Conservation (phyloP, 2,113 vertebrate genomes). For the Tinamus guttatus region DNA sequence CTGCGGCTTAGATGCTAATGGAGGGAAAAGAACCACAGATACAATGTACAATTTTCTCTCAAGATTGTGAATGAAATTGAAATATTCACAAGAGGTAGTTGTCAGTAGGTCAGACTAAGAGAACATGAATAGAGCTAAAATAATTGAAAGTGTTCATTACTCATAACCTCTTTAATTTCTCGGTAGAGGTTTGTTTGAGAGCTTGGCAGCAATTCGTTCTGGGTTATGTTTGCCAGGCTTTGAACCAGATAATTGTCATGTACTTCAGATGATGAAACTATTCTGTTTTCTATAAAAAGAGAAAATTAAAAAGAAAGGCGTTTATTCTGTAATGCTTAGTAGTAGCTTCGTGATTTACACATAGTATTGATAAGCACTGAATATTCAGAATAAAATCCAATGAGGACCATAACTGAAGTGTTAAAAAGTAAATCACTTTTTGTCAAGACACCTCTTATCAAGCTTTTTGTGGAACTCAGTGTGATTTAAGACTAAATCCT, state of each 20-base stretch:
- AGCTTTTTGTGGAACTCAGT: not conserved
- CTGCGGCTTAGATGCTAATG: not conserved
- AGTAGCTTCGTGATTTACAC: not conserved
- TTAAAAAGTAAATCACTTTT: not conserved
- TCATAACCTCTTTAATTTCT: not conserved
- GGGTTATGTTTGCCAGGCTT: not conserved
- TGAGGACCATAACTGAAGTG: not conserved
- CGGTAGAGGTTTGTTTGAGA: not conserved
- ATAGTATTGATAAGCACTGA: not conserved
- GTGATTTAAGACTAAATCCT: not conserved
- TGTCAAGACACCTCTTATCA: rapidly evolving
- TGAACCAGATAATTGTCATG: not conserved
- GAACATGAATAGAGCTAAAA: not conserved
- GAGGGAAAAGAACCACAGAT: not conserved
- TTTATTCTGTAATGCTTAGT: not conserved
- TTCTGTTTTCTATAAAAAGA: not conserved
- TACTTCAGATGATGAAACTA: not conserved
- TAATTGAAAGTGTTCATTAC: not conserved
- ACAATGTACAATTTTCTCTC: not conserved
- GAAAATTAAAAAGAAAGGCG: not conserved
- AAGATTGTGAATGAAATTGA: not conserved
- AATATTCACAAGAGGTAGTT: not conserved
- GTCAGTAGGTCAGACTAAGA: not conserved
- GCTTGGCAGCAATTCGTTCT: not conserved
- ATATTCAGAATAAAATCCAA: not conserved